A percentile compares a stretch with the other conserved stretches of the same genome.
These are phyloP conservation scores for Platynereis dumerilii DNA, from an alignment of 2,888 invertebrate species.

Conservation along the genomic window DNA sequence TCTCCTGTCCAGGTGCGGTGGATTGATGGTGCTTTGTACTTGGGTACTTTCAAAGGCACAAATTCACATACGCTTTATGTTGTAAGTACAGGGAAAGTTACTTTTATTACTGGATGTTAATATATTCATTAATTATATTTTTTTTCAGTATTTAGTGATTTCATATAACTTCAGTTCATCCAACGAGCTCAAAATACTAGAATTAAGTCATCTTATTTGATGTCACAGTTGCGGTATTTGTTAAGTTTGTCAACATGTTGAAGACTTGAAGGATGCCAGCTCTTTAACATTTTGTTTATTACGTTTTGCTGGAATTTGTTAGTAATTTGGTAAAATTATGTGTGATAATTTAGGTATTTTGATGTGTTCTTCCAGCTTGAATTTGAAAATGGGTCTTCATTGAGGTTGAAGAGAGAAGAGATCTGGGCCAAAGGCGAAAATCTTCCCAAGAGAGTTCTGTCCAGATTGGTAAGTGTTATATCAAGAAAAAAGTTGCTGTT, in stretches of 20 bases:
- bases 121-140: neutral
- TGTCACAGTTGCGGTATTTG: no score
- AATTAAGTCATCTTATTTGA: no score
- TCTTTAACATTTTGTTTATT: no score
- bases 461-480: constrained; percentile 54
- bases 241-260: no score
- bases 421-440: constrained; percentile 68
- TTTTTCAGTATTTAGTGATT: no score
- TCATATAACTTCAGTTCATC: no score
- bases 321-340: no score
- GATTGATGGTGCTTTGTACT: constrained; percentile 65
- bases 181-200: no score
- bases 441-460: constrained; percentile 69
- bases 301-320: no score
- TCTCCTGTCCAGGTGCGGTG: constrained; percentile 68
- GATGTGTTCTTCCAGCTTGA: constrained; percentile 58
- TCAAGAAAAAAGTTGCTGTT: constrained; percentile 2
- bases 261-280: no score
- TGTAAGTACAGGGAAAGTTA: constrained; percentile 47
- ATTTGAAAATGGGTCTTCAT: constrained; percentile 64
- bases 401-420: constrained; percentile 66
- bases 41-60: constrained; percentile 54
- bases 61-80: constrained; percentile 47
- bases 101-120: neutral
- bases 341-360: no score